Base-by-base conservation (phyloP, 1,140 invertebrate genomes). In the Heliconius eleuchia region DNA sequence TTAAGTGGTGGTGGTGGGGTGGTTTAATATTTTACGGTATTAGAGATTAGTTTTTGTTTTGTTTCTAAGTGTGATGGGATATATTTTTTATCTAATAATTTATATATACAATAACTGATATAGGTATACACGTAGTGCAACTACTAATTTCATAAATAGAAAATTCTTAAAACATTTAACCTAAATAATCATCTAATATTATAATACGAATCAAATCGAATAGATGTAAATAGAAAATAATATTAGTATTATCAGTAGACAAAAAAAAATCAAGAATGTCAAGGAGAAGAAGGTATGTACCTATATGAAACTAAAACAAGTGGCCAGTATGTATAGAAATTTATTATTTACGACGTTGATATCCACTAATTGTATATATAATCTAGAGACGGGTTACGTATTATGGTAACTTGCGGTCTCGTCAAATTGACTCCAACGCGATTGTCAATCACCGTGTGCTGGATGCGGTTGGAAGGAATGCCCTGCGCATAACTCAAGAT, bases 401-500 rank as follows among this genome's bases (percentile, higher is more conserved):
- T 27, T 66, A 66, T 30, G 27, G 60, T 66, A 66, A 66, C 19
- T 16, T 66, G 60, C 27, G 60, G 60, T 66, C 60, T 66, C 60
- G 23, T 66, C 60, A 30, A 66, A 66, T 66, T 16, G 60, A 66
- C 60, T 66, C 27, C 9, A 66, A 30, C 60, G 60, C 60, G 60
- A 66, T 66, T 66, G 60, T 66, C 60, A 66, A 66, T 66, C 60
- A 66, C 2, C 27, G 60, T 66, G 27, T 3, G 16, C 23, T 66
- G 27, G 60, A 66, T 66, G 60, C 60, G 60, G 27, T 66, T 66
- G 27, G 60, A 3, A 66, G 60, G 60, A 66, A 66, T 66, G 60
- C 60, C 23, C 60, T 5, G 27, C 27, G 60, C 27, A 30, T 66
- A 66, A 66, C 60, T 13, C 11, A 16, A 30, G 13, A 66, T 66